A percentile compares a stretch with the other conserved stretches of the same genome.
phyloP scores from a whole-genome alignment of 2,113 vertebrate genomes.

The Python bivittatus region DNA sequence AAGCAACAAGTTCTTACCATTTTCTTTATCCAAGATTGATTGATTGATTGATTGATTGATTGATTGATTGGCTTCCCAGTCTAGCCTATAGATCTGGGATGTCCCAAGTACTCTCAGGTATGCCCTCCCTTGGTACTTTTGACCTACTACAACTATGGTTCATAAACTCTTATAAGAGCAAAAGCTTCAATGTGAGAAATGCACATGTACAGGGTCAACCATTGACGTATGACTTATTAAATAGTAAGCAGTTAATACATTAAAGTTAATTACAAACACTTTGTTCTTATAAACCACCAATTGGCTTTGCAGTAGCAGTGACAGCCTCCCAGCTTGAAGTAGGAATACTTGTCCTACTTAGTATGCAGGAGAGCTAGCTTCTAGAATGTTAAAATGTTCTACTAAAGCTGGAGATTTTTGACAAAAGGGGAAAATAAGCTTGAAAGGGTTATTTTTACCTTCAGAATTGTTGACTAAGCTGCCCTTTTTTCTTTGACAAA shows the following conservation, averaged over 20 bases:
- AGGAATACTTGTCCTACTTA: neutral
- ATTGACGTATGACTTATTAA: neutral
- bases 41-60: too few species aligned
- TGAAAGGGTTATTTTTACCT: conserved; percentile 5
- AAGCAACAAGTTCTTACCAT: neutral
- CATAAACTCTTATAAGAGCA: neutral
- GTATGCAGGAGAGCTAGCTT: neutral
- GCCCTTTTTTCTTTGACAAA: conserved; percentile 25
- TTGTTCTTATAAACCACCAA: neutral
- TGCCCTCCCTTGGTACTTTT: neutral
- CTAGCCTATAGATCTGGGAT: neutral
- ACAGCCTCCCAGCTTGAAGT: neutral
- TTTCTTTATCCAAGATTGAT: neutral
- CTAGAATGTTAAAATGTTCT: conserved; percentile 24
- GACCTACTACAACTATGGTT: neutral
- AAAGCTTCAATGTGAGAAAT: neutral
- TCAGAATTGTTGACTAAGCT: conserved; percentile 9
- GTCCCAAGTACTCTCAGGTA: neutral
- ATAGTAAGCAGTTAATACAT: neutral
- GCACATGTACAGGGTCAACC: neutral
- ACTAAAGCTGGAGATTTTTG: neutral
- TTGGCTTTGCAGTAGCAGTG: neutral
- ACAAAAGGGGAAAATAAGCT: conserved; percentile 11
- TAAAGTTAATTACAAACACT: neutral
- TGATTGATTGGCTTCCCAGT: neutral